A percentile compares a stretch with the other conserved stretches of the same genome.
Evolutionary conservation across 2,888 invertebrate genomes (phyloP).

Genomic region (Caenorhabditis imperialis): DNA sequence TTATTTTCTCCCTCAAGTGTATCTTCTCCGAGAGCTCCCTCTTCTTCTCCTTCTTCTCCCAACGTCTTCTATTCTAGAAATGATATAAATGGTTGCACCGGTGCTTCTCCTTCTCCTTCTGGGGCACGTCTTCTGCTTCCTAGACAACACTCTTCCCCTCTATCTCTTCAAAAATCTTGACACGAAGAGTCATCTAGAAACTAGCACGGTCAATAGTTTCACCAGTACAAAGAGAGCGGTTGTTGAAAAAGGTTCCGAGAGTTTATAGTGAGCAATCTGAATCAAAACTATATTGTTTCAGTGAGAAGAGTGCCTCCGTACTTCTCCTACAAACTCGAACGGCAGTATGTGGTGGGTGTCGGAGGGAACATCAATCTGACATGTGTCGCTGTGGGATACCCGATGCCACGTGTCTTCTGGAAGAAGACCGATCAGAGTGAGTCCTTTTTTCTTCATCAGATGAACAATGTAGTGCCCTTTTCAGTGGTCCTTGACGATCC

Average conservation of each 20-base stretch:
- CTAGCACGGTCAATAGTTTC: constrained; percentile 38
- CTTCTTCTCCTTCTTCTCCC: background rate
- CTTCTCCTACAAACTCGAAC: constrained; percentile 92
- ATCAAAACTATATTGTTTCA: constrained; percentile 81
- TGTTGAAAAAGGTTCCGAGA: constrained; percentile 40
- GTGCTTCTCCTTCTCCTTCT: constrained; percentile 37
- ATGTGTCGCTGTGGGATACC: constrained; percentile 96
- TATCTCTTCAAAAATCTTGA: constrained; percentile 63
- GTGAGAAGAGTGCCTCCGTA: constrained; percentile 94
- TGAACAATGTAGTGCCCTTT: constrained; percentile 17
- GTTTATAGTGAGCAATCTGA: too few relatives aligned
- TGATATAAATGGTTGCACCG: constrained; percentile 32
- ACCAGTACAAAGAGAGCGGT: constrained; percentile 26
- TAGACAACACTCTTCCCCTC: constrained; percentile 67
- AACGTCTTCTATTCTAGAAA: constrained; percentile 20
- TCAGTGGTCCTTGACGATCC: constrained; percentile 69
- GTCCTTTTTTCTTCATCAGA: constrained; percentile 29
- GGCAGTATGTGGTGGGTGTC: constrained; percentile 90
- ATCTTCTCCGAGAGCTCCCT: background rate
- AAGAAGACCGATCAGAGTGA: constrained; percentile 65
- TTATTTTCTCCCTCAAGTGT: constrained; percentile 29
- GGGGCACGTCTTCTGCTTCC: constrained; percentile 40
- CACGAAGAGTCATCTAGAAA: constrained; percentile 19
- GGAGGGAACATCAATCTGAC: constrained; percentile 92
- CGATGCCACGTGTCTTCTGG: constrained; percentile 94